A percentile compares a stretch with the other conserved stretches of the same genome.
These are phyloP conservation scores for Squalus acanthias DNA, from an alignment of 2,797 vertebrate species.

Conservation along the genomic window DNA sequence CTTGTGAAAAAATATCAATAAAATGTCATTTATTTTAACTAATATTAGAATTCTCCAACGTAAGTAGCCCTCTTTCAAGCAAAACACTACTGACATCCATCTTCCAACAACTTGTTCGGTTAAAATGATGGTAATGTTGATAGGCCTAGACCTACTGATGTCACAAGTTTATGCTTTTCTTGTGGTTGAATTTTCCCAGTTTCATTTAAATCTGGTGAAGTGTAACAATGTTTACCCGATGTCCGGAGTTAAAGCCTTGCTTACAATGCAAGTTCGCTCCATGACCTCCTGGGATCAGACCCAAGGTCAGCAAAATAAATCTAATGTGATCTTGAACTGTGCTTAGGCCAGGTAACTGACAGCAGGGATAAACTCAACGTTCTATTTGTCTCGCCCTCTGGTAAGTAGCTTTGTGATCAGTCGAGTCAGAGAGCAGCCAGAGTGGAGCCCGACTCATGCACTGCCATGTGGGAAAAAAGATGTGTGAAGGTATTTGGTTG, in stretches of 20 bases:
- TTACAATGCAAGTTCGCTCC: not conserved
- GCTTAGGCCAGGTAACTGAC: not conserved
- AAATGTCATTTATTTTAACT: constrained; percentile 1
- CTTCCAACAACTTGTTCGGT: not conserved
- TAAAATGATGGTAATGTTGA: not conserved
- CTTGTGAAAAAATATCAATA: constrained; percentile 24
- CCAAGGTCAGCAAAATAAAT: not conserved
- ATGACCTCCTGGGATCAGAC: not conserved
- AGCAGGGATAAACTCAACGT: not conserved
- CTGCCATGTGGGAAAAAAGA: not conserved
- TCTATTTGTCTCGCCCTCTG: not conserved
- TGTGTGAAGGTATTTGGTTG: not conserved
- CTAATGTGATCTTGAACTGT: not conserved
- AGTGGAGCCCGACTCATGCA: not conserved
- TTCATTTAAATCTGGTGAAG: not conserved
- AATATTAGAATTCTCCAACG: constrained; percentile 15
- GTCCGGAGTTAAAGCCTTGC: not conserved
- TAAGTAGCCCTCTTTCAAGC: not conserved
- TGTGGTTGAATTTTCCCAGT: not conserved
- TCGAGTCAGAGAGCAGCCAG: constrained; percentile 10
- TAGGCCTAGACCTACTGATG: not conserved
- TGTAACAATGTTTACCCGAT: not conserved
- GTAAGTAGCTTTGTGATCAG: constrained; percentile 12
- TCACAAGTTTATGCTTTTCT: not conserved
- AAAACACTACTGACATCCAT: not conserved